Conservation (phyloP, 1,140 invertebrate genomes). For the Frieseomelitta varia region DNA sequence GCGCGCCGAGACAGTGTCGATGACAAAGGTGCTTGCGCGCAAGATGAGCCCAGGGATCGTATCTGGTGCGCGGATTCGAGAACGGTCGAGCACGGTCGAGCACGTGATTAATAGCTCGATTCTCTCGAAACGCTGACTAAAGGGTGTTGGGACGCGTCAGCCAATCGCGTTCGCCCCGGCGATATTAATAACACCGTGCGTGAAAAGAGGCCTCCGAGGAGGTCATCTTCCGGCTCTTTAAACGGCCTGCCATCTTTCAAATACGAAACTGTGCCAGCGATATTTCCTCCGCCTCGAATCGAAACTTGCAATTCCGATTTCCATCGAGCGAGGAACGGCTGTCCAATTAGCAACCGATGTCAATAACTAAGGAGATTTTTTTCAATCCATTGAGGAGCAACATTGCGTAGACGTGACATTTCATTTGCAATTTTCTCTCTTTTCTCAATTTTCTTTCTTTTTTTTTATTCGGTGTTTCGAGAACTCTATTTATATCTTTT, state of each 20-base stretch:
- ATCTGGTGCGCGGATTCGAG: slow-evolving; percentile 20
- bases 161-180: slow-evolving; percentile 22
- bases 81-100: slow-evolving; percentile 41
- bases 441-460: no score
- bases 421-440: no score
- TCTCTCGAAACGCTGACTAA: slow-evolving; percentile 69
- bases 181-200: slow-evolving; percentile 60
- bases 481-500: no score
- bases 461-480: no score
- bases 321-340: background rate
- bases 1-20: background rate
- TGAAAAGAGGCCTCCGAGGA: slow-evolving; percentile 20
- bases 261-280: slow-evolving; percentile 20
- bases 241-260: slow-evolving; percentile 7
- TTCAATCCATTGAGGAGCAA: no score
- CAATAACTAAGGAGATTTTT: background rate
- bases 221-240: slow-evolving; percentile 3
- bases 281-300: background rate
- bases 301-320: background rate
- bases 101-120: slow-evolving; percentile 72
- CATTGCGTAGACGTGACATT: no score
- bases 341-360: background rate
- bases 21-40: slow-evolving; percentile 4
- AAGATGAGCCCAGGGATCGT: background rate
- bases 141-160: slow-evolving; percentile 44